These are phyloP conservation scores for Gallinago nigripennis DNA, from an alignment of 2,797 vertebrate genomes.

Conservation along the genomic window DNA sequence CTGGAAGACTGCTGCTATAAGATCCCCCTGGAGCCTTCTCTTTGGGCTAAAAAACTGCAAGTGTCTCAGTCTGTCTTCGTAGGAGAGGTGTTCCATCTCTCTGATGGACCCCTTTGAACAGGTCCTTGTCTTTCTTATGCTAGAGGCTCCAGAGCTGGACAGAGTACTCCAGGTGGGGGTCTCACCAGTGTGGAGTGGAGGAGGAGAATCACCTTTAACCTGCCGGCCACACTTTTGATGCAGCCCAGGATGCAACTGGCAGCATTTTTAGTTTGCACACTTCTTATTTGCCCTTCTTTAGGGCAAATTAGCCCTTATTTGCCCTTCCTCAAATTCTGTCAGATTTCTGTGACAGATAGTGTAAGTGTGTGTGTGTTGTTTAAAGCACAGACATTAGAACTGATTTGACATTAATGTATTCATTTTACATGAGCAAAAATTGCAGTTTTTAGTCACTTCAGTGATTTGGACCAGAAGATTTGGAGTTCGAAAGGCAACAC, in stretches of 20 bases:
- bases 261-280: background rate
- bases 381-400: background rate
- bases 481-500: background rate
- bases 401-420: background rate
- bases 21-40: background rate
- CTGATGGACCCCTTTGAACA: rapidly evolving
- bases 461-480: background rate
- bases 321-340: background rate
- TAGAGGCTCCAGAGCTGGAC: background rate
- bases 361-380: background rate
- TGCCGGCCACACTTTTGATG: background rate
- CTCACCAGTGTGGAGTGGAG: background rate
- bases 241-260: background rate
- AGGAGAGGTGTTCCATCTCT: background rate
- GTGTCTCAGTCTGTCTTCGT: background rate
- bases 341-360: background rate
- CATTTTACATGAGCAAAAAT: background rate
- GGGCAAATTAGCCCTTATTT: too few species aligned
- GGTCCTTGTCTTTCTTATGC: background rate
- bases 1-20: background rate
- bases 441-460: background rate
- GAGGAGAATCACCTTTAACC: background rate
- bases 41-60: background rate
- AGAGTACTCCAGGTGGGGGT: background rate
- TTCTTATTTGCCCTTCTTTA: background rate